phyloP scores from a whole-genome alignment of 2,888 invertebrate genomes.

The Ormyrus thymus region DNA sequence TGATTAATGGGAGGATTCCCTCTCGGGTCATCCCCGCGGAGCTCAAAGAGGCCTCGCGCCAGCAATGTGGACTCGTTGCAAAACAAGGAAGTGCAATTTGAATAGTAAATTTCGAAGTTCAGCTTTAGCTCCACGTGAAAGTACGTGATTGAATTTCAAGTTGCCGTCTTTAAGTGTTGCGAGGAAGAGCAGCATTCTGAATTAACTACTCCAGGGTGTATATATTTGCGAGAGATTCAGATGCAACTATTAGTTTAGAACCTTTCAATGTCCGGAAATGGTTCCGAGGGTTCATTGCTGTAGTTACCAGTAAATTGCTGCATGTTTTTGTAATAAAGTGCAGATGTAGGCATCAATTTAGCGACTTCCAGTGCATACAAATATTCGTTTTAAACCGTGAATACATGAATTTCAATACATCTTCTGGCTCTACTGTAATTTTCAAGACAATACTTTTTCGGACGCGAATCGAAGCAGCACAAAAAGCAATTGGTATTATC shows the following conservation, averaged over 20 bases:
- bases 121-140: constrained; percentile 11
- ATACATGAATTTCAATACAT: too few species aligned
- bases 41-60: neutral
- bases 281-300: too few species aligned
- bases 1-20: constrained; percentile 47
- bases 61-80: neutral
- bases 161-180: constrained; percentile 8
- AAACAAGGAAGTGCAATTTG: constrained; percentile 34
- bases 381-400: too few species aligned
- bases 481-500: too few species aligned
- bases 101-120: constrained; percentile 37
- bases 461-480: too few species aligned
- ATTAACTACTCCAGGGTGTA: neutral
- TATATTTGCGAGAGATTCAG: neutral
- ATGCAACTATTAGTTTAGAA: neutral
- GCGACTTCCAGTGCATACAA: too few species aligned
- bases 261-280: neutral
- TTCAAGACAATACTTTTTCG: too few species aligned
- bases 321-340: too few species aligned
- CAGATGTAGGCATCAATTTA: too few species aligned
- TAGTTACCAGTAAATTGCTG: too few species aligned
- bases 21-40: constrained; percentile 8
- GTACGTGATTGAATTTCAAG: constrained; percentile 32
- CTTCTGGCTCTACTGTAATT: too few species aligned
- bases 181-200: neutral